These are phyloP conservation scores for Mormyrus iriodes DNA, from an alignment of 2,113 vertebrate genomes.

Conservation along the genomic window DNA sequence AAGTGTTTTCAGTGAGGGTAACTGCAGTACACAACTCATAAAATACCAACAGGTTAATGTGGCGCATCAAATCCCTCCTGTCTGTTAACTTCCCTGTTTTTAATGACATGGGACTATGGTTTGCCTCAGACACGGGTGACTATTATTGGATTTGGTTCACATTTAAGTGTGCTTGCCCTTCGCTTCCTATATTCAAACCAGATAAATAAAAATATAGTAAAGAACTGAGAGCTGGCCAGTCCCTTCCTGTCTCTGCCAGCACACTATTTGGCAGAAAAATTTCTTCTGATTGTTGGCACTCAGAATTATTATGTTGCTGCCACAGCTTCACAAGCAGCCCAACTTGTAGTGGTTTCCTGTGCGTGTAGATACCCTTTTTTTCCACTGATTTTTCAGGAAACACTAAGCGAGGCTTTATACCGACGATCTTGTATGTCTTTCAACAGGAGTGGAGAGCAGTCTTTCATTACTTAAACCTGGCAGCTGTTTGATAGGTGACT, in stretches of 20 bases:
- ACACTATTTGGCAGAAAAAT: slow-evolving; percentile 37
- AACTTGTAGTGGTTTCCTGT: background rate
- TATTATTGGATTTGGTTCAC: slow-evolving; percentile 27
- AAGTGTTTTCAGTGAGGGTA: background rate
- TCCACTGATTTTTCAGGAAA: background rate
- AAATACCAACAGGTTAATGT: background rate
- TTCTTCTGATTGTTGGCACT: slow-evolving; percentile 64
- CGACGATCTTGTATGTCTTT: background rate
- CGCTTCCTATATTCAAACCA: slow-evolving; percentile 43
- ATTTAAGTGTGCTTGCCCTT: slow-evolving; percentile 24
- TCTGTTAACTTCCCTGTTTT: background rate
- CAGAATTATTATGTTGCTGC: slow-evolving; percentile 43
- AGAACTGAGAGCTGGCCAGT: slow-evolving; percentile 43
- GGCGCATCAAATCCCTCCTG: too few relatives aligned
- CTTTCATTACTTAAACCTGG: background rate
- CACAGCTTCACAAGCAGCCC: background rate
- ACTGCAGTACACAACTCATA: background rate
- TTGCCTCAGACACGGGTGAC: background rate
- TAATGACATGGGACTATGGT: background rate
- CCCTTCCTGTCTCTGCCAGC: slow-evolving; percentile 57
- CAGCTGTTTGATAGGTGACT: background rate
- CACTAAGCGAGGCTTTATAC: background rate
- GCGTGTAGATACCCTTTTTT: too few relatives aligned
- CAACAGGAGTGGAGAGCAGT: background rate
- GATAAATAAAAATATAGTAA: slow-evolving; percentile 29